Evolutionary conservation across 2,888 invertebrate species (phyloP), one percentile per base, ranked within the genome.

Genomic region (Neoitamus cyanurus): DNA sequence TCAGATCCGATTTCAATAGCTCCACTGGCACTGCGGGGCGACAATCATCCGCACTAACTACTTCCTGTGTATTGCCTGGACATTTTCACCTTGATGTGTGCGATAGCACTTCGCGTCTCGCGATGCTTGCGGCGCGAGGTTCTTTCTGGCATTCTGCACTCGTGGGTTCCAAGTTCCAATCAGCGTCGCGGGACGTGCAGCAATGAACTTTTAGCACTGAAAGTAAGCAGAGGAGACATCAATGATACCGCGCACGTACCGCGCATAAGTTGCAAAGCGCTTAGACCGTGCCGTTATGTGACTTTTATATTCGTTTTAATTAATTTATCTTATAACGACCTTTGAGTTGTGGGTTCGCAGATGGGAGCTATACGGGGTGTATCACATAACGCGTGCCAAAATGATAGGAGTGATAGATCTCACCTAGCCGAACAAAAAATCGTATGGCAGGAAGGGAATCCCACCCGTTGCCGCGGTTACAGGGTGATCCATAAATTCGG

Each of bases 1-100:
- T 73, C 73, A 73, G 73, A 73, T 73, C 73, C 73, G 34, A 73
- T 73, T 73, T 73, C 73, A 37, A 73, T 73, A 34, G n/a, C 34
- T 15, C 36, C 34, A 34, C 20, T 68, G 13, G 68, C 13, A 58
- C 25, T 20, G 25, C 11, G 25, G 20, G 9, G 73, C 34, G 73
- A 34, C 34, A 11, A n/a, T 31, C 31, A 36, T 31, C 25, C 25
- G 48, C 28, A 48, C 30, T 30, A 30, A 48, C 48, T 48, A n/a
- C 46, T 78, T 77, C 48, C 46, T 31, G 46, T 36, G 46, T 30
- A 28, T 31, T 37, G 28, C 78, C 31, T 46, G 46, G 25, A 37
- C 31, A 37, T 78, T 28, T 48, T n/a, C n/a, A 48, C 48, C 31
- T 46, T 6, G 30, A 48, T 31, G 48, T 78, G 48, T 78, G 46